phyloP scores from a whole-genome alignment of 1,140 invertebrate genomes.

The Drosophila ambigua region DNA sequence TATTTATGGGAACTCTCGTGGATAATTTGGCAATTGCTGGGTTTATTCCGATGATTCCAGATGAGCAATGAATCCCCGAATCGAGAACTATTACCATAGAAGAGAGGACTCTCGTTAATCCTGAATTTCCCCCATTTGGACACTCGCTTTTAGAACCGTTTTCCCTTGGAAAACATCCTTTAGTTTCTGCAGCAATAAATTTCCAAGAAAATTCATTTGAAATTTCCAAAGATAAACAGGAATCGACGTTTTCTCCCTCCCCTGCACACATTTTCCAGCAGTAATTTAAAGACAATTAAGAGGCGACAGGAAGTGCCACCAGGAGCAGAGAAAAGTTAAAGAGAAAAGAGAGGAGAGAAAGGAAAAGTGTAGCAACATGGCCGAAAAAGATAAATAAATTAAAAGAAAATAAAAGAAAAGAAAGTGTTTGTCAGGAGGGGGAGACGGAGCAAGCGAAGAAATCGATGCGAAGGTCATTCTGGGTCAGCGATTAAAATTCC shows the following conservation, averaged over 20 bases:
- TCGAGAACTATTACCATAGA: not conserved
- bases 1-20: slow-evolving; percentile 29
- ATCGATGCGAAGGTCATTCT: slow-evolving; percentile 48
- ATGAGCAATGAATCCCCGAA: not conserved
- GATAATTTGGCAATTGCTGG: slow-evolving; percentile 21
- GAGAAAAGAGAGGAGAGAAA: slow-evolving; percentile 15
- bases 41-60: not conserved
- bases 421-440: not conserved
- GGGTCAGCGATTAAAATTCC: slow-evolving; percentile 55
- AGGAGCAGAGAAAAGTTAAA: slow-evolving; percentile 12
- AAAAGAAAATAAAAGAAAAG: slow-evolving; percentile 38
- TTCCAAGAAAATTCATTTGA: slow-evolving; percentile 36
- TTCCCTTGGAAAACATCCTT: slow-evolving; percentile 8
- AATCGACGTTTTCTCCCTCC: slow-evolving; percentile 19
- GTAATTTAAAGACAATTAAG: slow-evolving; percentile 56
- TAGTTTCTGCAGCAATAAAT: slow-evolving; percentile 40
- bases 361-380: slow-evolving; percentile 12
- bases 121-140: not conserved
- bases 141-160: not conserved
- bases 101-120: too few species aligned
- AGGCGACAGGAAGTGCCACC: slow-evolving; percentile 35
- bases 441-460: not conserved
- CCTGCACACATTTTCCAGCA: not conserved
- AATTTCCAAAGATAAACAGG: slow-evolving; percentile 52
- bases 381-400: slow-evolving; percentile 52